A percentile compares a stretch with the other conserved stretches of the same genome.
phyloP scores from a whole-genome alignment of 2,888 invertebrate species.

The Conchocele bisecta region DNA sequence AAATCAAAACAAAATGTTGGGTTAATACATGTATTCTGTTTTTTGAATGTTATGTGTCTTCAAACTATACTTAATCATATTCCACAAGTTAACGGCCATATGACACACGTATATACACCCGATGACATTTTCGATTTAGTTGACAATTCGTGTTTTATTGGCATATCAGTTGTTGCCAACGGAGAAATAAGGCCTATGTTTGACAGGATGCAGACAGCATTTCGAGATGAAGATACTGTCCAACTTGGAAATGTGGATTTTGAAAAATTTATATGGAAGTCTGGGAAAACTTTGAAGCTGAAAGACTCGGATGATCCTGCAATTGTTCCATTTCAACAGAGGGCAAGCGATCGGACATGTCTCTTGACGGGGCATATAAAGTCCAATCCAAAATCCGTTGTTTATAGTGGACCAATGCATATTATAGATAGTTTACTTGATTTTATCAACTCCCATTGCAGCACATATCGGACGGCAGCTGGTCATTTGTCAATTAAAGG shows the following conservation, averaged over 20 bases:
- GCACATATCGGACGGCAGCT: slow-evolving; percentile 61
- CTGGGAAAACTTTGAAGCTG: slow-evolving; percentile 39
- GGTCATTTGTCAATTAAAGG: slow-evolving; percentile 68
- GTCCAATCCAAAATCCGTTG: slow-evolving; percentile 22
- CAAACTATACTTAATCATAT: no score
- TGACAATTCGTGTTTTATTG: slow-evolving; percentile 49
- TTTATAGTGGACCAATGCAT: slow-evolving; percentile 48
- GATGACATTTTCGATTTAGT: slow-evolving; percentile 26
- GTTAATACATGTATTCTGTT: no score
- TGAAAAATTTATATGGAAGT: slow-evolving; percentile 49
- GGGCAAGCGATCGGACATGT: slow-evolving; percentile 65
- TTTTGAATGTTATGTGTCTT: no score
- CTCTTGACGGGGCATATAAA: slow-evolving; percentile 41
- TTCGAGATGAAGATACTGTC: slow-evolving; percentile 49
- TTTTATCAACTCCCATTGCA: slow-evolving; percentile 73
- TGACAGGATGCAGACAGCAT: slow-evolving; percentile 49
- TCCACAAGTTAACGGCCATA: no score
- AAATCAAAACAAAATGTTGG: no score
- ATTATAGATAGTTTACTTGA: slow-evolving; percentile 47
- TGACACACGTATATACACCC: slow-evolving; percentile 28
- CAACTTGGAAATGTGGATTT: slow-evolving; percentile 49
- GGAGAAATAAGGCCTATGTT: slow-evolving; percentile 10
- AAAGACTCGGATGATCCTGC: slow-evolving; percentile 1
- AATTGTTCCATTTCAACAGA: slow-evolving; percentile 55
- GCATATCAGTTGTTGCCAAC: slow-evolving; percentile 7